These are phyloP conservation scores for Stegodyphus dumicola DNA, from an alignment of 1,140 invertebrate species.

Conservation along the genomic window DNA sequence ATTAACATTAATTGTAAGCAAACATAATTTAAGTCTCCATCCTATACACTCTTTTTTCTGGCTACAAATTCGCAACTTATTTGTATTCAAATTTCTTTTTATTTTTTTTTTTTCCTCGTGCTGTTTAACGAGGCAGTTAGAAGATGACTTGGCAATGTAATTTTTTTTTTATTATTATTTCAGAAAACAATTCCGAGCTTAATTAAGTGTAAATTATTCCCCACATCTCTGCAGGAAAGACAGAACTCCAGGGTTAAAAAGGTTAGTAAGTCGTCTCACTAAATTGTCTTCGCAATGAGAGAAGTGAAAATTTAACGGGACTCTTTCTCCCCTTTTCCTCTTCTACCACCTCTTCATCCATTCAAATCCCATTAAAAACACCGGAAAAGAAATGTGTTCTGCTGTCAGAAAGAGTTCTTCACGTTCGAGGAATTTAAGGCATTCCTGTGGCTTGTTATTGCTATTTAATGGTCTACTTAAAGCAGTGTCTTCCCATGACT, in stretches of 20 bases:
- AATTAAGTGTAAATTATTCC: slow-evolving; percentile 44
- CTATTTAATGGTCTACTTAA: too few species aligned
- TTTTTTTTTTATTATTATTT: too few species aligned
- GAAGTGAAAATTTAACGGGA: slow-evolving; percentile 24
- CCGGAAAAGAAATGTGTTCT: neutral
- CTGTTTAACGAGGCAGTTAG: slow-evolving; percentile 40
- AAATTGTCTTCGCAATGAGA: slow-evolving; percentile 18
- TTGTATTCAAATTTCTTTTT: too few species aligned
- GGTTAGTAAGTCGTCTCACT: slow-evolving; percentile 30
- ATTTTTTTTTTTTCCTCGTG: too few species aligned
- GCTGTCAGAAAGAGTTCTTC: too few species aligned
- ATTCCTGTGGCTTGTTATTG: too few species aligned
- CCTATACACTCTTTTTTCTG: too few species aligned
- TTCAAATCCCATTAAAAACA: slow-evolving; percentile 8
- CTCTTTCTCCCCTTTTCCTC: neutral
- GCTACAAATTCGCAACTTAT: too few species aligned
- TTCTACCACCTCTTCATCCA: neutral
- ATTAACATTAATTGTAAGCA: too few species aligned
- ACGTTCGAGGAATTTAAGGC: too few species aligned
- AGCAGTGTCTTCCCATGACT: too few species aligned
- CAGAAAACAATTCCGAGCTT: slow-evolving; percentile 31
- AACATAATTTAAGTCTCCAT: too few species aligned
- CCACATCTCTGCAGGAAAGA: slow-evolving; percentile 6
- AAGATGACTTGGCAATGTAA: neutral
- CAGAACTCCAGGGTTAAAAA: slow-evolving; percentile 28